Conservation (phyloP, 2,113 vertebrate species). For the Probosciger aterrimus region DNA sequence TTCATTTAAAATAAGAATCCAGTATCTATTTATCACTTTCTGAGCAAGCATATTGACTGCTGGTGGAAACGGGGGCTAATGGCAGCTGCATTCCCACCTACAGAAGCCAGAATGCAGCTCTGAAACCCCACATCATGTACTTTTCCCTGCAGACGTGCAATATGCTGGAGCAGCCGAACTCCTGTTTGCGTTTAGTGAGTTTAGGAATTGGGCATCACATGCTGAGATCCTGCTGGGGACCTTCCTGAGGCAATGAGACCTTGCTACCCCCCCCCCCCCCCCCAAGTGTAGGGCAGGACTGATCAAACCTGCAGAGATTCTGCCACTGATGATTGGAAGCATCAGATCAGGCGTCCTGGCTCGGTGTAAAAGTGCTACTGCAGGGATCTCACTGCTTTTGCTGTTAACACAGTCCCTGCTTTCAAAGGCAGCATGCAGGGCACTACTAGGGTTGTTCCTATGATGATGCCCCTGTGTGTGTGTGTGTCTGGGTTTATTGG, state of each 20-base stretch:
- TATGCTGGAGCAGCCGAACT: not conserved
- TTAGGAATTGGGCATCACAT: rapidly evolving
- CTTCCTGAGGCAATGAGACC: not conserved
- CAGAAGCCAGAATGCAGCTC: not conserved
- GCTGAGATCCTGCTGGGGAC: not conserved
- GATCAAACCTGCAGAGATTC: not conserved
- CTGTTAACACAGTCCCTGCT: not conserved
- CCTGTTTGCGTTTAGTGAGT: not conserved
- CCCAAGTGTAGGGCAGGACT: not conserved
- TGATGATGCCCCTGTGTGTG: not conserved
- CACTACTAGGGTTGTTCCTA: not conserved
- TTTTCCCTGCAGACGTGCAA: not conserved
- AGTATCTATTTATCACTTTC: not conserved
- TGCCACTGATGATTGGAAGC: not conserved
- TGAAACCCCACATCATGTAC: not conserved
- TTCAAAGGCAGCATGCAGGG: not conserved
- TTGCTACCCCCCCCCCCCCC: not conserved
- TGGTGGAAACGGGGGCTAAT: not conserved
- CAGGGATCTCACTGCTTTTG: not conserved
- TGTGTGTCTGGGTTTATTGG: not conserved
- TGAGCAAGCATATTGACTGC: not conserved
- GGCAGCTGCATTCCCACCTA: not conserved
- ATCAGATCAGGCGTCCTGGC: not conserved
- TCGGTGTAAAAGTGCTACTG: not conserved
- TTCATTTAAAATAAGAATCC: not conserved